Conservation (phyloP, 64 coral and sea anemone genomes). For the Platygyra sinensis region DNA sequence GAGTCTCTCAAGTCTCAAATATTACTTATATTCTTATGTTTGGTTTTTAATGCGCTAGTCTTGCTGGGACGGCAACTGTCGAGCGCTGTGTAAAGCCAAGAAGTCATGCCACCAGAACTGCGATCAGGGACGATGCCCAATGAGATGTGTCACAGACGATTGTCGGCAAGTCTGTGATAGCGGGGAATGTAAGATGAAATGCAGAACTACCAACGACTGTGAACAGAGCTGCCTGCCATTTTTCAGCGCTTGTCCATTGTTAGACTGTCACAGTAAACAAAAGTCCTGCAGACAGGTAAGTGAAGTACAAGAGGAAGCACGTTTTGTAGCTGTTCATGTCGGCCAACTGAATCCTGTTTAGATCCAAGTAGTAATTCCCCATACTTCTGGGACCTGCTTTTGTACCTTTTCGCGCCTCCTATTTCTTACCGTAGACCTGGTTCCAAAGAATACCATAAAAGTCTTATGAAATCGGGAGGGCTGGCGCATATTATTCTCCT, state of each 20-base stretch:
- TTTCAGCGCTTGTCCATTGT: not conserved
- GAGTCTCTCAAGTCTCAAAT: no score
- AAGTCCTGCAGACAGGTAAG: constrained; percentile 37
- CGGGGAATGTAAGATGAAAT: constrained; percentile 26
- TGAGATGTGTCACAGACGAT: constrained; percentile 3
- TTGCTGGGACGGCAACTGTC: constrained; percentile 3
- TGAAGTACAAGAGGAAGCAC: not conserved
- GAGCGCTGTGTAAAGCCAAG: constrained; percentile 6
- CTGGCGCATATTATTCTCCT: no score
- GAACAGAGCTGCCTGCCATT: not conserved
- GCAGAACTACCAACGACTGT: not conserved
- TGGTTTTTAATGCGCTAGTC: not conserved
- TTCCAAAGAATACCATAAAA: no score
- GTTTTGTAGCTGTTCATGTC: no score
- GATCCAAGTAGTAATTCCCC: no score
- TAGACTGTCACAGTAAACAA: constrained; percentile 26
- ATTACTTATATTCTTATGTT: not conserved
- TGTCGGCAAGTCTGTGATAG: not conserved
- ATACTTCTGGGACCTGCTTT: no score
- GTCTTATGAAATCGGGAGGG: no score
- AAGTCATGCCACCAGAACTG: not conserved
- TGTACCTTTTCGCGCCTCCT: no score
- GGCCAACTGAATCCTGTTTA: no score
- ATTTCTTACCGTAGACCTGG: no score
- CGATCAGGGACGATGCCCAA: not conserved